Base-by-base conservation (phyloP, 2,113 vertebrate species). In the Dicentrarchus labrax region DNA sequence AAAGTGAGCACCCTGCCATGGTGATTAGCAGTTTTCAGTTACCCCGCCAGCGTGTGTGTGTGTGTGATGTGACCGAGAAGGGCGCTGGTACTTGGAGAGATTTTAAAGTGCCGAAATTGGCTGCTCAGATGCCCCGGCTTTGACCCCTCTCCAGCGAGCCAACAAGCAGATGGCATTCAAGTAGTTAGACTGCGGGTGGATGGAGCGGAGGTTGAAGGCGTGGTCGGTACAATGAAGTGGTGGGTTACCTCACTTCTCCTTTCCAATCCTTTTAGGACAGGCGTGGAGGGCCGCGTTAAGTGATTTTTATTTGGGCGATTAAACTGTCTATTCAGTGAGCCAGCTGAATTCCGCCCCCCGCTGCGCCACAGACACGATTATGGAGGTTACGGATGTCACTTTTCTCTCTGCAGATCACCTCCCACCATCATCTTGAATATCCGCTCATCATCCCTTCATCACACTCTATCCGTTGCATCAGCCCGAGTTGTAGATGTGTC, bases 271-370 rank as follows among this genome's bases (percentile, higher is more conserved):
- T 87, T 86, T 78, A 83, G 84, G 69, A 85, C 68, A 57, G 61
- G 56, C 57, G 22, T 82, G 72, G 72, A 88, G 83, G 73, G 67
- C 56, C 9, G 16, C n/a, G 57, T 75, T 91, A 93, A 90, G 86
- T 86, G 89, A 92, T 87, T 89, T 87, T 74, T 83, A 83, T 89
- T 88, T 86, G 90, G 91, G 57, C 39, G 76, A 92, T 94, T 93
- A 91, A 79, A 86, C 86, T 66, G 75, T 89, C 85, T 86, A 74
- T 76, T 91, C 72, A 80, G 80, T 60, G 81, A 89, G 60, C 61
- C 72, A 77, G 84, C 66, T 90, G 72, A 78, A 87, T 77, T 70
- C 71, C 17, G 8, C 16, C 73, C 68, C 56, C 87, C 68, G 87
- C 89, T 83, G 83, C 0, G 73, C 67, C 75, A 30, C 72, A 86